Evolutionary conservation across 2,888 invertebrate genomes (phyloP).

Genomic region (Copidosoma aretas): DNA sequence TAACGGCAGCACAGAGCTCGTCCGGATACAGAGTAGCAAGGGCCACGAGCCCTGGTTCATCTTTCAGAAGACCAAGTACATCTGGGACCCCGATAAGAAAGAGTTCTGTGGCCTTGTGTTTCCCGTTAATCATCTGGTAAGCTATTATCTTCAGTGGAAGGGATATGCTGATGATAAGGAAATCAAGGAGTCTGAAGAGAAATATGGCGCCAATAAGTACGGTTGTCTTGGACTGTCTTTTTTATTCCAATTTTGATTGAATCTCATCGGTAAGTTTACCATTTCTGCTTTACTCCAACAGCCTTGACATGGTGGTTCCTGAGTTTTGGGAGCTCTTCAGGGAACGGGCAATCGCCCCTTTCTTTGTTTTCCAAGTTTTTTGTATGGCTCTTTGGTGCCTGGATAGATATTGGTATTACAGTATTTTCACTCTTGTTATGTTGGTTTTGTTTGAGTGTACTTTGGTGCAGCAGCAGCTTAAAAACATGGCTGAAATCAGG

Average conservation of each 20-base stretch:
- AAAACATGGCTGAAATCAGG: conserved; percentile 98
- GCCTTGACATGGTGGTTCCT: conserved; percentile 85
- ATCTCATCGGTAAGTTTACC: too few species aligned
- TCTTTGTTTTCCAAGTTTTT: conserved; percentile 99
- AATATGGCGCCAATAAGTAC: conserved; percentile 91
- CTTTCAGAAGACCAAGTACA: conserved; percentile 97
- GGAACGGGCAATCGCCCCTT: conserved; percentile 98
- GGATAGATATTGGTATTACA: conserved; percentile 99
- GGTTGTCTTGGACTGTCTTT: conserved; percentile 35
- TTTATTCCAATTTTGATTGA: conserved; percentile 13
- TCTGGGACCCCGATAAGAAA: conserved; percentile 84
- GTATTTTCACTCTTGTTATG: conserved; percentile 95
- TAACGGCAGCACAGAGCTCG: conserved; percentile 96
- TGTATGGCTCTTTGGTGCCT: conserved; percentile 99
- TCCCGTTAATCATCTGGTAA: conserved; percentile 76
- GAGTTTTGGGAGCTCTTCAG: conserved; percentile 96
- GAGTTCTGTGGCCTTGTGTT: conserved; percentile 83
- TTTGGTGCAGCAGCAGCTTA: conserved; percentile 94
- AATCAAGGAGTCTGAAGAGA: conserved; percentile 75
- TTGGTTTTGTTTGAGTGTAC: conserved; percentile 96
- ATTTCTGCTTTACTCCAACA: conserved; percentile 52
- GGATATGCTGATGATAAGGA: conserved; percentile 87
- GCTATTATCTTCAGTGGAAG: conserved; percentile 81
- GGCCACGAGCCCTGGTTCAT: conserved; percentile 81
- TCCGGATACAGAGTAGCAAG: conserved; percentile 74